These are phyloP conservation scores for Chorisops tibialis DNA, from an alignment of 2,888 invertebrate species.

Conservation along the genomic window DNA sequence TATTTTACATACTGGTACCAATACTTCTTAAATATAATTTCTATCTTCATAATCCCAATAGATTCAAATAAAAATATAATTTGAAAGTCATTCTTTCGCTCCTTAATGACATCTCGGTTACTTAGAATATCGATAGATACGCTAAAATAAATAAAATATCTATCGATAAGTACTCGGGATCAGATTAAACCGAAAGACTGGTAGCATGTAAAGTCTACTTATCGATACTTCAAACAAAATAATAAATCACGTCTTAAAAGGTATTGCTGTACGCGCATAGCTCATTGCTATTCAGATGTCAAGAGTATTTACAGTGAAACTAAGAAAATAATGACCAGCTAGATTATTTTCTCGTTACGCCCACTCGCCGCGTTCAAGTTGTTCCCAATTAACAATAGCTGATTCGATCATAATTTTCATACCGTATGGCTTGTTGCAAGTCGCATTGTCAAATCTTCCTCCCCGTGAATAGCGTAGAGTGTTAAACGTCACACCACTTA, in stretches of 20 bases:
- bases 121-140: too few species aligned
- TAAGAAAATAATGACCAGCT: conserved; percentile 8
- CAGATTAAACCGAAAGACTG: conserved; percentile 18
- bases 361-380: conserved; percentile 9
- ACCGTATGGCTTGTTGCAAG: conserved; percentile 17
- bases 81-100: too few species aligned
- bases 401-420: neutral
- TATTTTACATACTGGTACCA: too few species aligned
- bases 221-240: conserved; percentile 7
- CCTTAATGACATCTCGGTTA: too few species aligned
- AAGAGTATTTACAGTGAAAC: too few species aligned
- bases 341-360: neutral
- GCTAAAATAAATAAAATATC: too few species aligned
- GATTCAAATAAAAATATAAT: too few species aligned
- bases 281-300: too few species aligned
- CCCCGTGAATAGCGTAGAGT: conserved; percentile 12
- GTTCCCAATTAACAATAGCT: conserved; percentile 18
- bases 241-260: conserved; percentile 3
- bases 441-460: conserved; percentile 1
- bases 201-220: conserved; percentile 3
- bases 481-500: conserved; percentile 18
- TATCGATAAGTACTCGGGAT: neutral
- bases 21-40: too few species aligned
- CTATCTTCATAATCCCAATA: too few species aligned
- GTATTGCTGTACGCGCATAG: too few species aligned